Evolutionary conservation across 2,888 invertebrate species (phyloP), one percentile per base, ranked within the genome.

Genomic region (Cantharis lateralis): DNA sequence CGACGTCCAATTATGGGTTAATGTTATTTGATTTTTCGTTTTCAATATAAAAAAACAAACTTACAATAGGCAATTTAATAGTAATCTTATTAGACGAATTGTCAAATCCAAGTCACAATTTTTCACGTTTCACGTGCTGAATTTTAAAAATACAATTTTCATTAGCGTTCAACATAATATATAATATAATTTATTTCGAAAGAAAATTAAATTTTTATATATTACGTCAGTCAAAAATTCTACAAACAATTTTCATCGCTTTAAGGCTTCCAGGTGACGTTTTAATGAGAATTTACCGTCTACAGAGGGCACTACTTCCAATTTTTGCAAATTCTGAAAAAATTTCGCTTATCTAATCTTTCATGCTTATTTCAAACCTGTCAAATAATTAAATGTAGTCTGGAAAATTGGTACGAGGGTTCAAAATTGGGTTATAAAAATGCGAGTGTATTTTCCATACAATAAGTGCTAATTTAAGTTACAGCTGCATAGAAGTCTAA

Each of bases 1-100:
- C 62, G 48, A 64, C 66, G 66, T 72, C 69, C 76, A 76, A 76
- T 76, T 76, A 76, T 48, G 69, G 61, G 48, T 24, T 72, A 72
- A 76, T 76, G 71, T 71, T 66, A 68, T 76, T 76, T 70, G 72
- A 76, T 76, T 76, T 72, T 66, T 13, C 64, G 13, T 16, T 66
- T 66, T n/a, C 18, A 66, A 66, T 66, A 66, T 20, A 66, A 66
- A 24, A 66, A 48, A 48, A 48, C 48, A 48, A 48, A n/a, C 48
- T 48, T 48, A 48, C 48, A 48, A 48, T 48, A 48, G 48, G 48
- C 48, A 48, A 48, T 48, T 48, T 48, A 48, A 48, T 48, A n/a
- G 48, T 48, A 48, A 48, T 48, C 48, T 48, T 48, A 48, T 48
- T 48, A 48, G 48, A 48, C 9, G 48, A 48, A 48, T 48, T 48